Conservation (phyloP, 2,113 vertebrate species). For the Triplophysa dalaica region DNA sequence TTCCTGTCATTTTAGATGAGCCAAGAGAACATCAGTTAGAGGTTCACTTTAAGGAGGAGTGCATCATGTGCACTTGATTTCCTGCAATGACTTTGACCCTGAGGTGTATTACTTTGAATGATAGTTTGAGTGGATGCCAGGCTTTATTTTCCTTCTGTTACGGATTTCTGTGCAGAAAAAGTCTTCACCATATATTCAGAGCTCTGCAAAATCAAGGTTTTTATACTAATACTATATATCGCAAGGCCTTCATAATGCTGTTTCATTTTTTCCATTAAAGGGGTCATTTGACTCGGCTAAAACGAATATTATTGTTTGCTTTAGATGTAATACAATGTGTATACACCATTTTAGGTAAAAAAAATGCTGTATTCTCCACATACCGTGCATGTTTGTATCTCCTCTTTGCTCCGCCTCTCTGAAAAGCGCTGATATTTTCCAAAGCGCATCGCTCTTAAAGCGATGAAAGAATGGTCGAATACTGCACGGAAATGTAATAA, state of each 20-base stretch:
- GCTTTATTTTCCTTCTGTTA: neutral
- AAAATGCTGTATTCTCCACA: too few relatives aligned
- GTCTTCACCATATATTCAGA: neutral
- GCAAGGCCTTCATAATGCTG: neutral
- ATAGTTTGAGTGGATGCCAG: neutral
- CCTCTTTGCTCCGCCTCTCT: too few relatives aligned
- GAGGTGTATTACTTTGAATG: neutral
- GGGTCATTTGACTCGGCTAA: too few relatives aligned
- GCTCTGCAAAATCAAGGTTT: neutral
- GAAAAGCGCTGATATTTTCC: too few relatives aligned
- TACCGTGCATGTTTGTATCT: too few relatives aligned
- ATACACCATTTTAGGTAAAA: too few relatives aligned
- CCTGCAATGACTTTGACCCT: constrained; percentile 19
- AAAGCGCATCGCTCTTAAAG: too few relatives aligned
- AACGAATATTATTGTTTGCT: too few relatives aligned
- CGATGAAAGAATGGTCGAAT: too few relatives aligned
- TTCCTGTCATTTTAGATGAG: constrained; percentile 59
- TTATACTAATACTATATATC: neutral
- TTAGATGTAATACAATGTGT: too few relatives aligned
- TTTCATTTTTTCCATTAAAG: neutral
- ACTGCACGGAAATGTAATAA: too few relatives aligned
- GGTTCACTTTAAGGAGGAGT: constrained; percentile 18
- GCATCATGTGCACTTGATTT: neutral
- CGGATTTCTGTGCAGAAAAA: neutral
- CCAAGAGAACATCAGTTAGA: constrained; percentile 39